A percentile compares a stretch with the other conserved stretches of the same genome.
phyloP scores from a whole-genome alignment of 64 coral and sea anemone species.

The Astreopora myriophthalma region DNA sequence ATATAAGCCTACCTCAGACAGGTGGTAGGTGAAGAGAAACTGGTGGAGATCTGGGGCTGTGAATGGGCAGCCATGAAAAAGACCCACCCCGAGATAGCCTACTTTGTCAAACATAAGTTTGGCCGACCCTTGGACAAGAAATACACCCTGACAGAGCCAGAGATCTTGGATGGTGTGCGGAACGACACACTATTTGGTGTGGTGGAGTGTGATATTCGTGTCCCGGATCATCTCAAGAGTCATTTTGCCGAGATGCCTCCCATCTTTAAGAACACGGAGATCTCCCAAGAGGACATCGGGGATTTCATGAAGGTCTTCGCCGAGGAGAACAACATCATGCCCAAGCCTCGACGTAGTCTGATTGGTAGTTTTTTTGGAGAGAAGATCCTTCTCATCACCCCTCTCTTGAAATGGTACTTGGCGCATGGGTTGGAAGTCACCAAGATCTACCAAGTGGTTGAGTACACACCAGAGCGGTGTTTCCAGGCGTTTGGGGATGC shows the following conservation, averaged over 20 bases:
- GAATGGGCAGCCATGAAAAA: neutral
- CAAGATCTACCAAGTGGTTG: constrained; percentile 4
- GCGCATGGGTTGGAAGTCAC: constrained; percentile 47
- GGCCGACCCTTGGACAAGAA: neutral
- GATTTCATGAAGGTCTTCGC: constrained; percentile 53
- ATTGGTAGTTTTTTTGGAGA: constrained; percentile 57
- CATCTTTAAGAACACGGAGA: constrained; percentile 64
- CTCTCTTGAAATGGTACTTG: constrained; percentile 47
- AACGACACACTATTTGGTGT: constrained; percentile 1
- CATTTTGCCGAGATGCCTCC: constrained; percentile 60
- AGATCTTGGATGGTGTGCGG: neutral
- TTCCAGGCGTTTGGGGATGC: constrained; percentile 39
- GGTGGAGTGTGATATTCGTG: constrained; percentile 20
- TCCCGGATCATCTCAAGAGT: neutral
- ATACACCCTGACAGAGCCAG: neutral
- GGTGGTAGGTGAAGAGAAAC: neutral
- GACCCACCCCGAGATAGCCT: neutral
- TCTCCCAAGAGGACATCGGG: constrained; percentile 28
- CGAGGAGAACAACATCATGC: constrained; percentile 39
- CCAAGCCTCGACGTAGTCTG: constrained; percentile 16
- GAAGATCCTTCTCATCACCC: constrained; percentile 39
- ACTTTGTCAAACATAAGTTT: neutral
- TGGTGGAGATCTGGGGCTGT: constrained; percentile 52
- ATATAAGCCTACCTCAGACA: constrained; percentile 1
- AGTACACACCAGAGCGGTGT: constrained; percentile 34